These are phyloP conservation scores for Chaetodon trifasciatus DNA, from an alignment of 2,797 vertebrate genomes.

Conservation along the genomic window DNA sequence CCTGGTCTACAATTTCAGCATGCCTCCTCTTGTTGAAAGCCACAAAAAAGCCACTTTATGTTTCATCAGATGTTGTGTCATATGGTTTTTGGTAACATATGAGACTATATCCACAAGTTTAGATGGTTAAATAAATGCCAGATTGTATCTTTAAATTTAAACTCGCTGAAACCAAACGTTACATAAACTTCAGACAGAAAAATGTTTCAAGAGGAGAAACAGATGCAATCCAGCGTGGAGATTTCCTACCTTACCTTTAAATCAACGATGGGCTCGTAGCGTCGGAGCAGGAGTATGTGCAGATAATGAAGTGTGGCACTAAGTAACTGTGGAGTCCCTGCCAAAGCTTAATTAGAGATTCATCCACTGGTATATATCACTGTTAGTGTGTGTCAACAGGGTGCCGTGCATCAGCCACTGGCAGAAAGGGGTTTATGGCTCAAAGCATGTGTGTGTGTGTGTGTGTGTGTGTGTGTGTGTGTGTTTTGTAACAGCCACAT, in stretches of 20 bases:
- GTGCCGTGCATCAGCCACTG: conserved; percentile 89
- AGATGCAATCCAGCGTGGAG: conserved; percentile 63
- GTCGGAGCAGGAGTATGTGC: conserved; percentile 83
- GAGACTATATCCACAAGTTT: conserved; percentile 18
- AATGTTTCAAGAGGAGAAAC: conserved; percentile 55
- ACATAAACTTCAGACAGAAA: conserved; percentile 53
- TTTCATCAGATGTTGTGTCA: conserved; percentile 1
- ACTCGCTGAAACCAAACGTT: conserved; percentile 36
- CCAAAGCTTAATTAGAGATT: conserved; percentile 96
- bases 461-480: conserved; percentile 62
- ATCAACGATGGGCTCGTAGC: conserved; percentile 84
- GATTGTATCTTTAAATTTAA: conserved; percentile 51
- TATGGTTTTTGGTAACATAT: conserved; percentile 19
- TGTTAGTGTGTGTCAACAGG: conserved; percentile 93
- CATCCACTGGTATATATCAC: conserved; percentile 93
- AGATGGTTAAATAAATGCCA: conserved; percentile 35
- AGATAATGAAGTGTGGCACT: conserved; percentile 90
- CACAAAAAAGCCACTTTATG: conserved; percentile 10
- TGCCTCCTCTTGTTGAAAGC: background rate
- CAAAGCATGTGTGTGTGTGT: conserved; percentile 83
- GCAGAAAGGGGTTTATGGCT: conserved; percentile 88
- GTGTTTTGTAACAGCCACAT: conserved; percentile 44
- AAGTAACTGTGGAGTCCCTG: conserved; percentile 88
- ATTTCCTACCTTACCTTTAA: conserved; percentile 78
- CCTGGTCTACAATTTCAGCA: conserved; percentile 30